Base-by-base conservation (phyloP, 2,113 vertebrate species). In the Oncorhynchus masou region DNA sequence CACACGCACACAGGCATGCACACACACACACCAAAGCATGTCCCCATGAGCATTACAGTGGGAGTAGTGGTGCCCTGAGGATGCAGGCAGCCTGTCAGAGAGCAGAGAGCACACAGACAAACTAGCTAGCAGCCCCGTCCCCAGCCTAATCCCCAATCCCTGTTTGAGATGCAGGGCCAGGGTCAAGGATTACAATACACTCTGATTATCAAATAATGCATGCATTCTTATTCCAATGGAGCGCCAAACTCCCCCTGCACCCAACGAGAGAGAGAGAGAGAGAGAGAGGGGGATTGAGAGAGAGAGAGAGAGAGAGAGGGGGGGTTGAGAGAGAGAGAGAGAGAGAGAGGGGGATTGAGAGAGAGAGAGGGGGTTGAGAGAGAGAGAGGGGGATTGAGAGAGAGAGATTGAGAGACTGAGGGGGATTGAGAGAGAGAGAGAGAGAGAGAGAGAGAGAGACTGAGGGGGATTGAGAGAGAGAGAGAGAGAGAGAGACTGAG, bases 121-220 rank as follows among this genome's bases (percentile, higher is more conserved):
- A 34, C 77, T 74, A 79, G 45, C 76, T 84, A 81, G 83, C 77
- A 54, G 51, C 51, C 3, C 51, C 51, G 51, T 54, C 51, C 51
- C 51, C 80, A 79, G 74, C 79, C 81, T 93, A 93, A 94, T 93
- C 89, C 91, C 78, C 91, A 93, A 92, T 94, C 92, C 93, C 90
- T 91, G 89, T 92, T 92, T 92, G 89, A 93, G 89, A 94, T 93
- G 90, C 92, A 91, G 89, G 90, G 88, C 91, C 91, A 91, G 92
- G 92, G 92, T 94, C 91, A 93, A 91, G 92, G 91, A 94, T 94
- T 94, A 94, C 90, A 93, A 93, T 94, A 92, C 91, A 92, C 87
- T 92, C 87, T 87, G 87, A 92, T 93, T 84, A 93, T 93, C 89
- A 93, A 93, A 93, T 93, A 93, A 94, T 94, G 86, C 91, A 89